phyloP scores from a whole-genome alignment of 1,140 invertebrate genomes.

The Zaprionus taronus region DNA sequence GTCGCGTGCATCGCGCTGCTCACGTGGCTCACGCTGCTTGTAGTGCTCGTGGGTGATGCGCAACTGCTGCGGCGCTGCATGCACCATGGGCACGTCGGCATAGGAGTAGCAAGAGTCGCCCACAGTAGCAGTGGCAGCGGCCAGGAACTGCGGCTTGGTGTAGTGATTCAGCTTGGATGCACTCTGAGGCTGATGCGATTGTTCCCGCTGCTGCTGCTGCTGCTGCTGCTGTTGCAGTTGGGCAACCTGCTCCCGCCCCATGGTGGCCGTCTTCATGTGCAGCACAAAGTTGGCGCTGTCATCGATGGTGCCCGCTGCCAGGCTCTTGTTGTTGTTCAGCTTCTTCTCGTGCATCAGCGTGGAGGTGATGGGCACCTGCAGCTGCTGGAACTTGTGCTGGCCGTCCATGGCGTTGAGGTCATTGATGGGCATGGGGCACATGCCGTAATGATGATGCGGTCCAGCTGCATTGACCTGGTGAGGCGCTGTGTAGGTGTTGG shows the following conservation, averaged over 20 bases:
- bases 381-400: conserved; percentile 77
- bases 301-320: conserved; percentile 59
- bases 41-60: conserved; percentile 74
- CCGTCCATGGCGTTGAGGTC: conserved; percentile 64
- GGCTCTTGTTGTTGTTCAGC: conserved; percentile 61
- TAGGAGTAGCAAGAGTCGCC: conserved; percentile 81
- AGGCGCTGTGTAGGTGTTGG: conserved; percentile 85
- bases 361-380: conserved; percentile 77
- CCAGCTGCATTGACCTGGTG: conserved; percentile 48
- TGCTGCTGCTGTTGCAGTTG: conserved; percentile 29
- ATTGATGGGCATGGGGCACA: conserved; percentile 74
- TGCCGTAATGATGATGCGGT: conserved; percentile 91
- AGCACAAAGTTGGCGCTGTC: conserved; percentile 76
- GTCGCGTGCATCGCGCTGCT: conserved; percentile 21
- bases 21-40: conserved; percentile 58
- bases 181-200: conserved; percentile 17
- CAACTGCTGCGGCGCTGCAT: conserved; percentile 57
- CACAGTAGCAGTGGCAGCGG: conserved; percentile 68
- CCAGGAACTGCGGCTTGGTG: conserved; percentile 78
- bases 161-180: conserved; percentile 72
- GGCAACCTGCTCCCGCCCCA: conserved; percentile 48
- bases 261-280: conserved; percentile 71
- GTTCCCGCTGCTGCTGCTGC: conserved; percentile 25
- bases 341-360: conserved; percentile 76
- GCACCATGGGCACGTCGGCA: conserved; percentile 79